phyloP scores from a whole-genome alignment of 2,797 vertebrate genomes.

The Acrossocheilus wenchowensis region DNA sequence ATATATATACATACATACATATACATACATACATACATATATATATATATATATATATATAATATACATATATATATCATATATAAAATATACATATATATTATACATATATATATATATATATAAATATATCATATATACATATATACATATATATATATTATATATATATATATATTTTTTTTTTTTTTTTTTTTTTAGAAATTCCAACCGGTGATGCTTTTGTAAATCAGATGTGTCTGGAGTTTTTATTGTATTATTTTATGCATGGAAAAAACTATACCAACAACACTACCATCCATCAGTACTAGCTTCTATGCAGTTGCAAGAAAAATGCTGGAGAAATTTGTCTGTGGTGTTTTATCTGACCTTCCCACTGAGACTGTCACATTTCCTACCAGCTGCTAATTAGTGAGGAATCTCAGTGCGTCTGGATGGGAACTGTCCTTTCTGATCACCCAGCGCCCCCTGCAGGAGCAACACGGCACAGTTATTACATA shows the following conservation, averaged over 20 bases:
- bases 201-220: too few species aligned
- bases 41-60: too few species aligned
- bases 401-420: neutral
- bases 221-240: neutral
- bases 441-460: neutral
- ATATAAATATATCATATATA: too few species aligned
- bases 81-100: too few species aligned
- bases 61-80: too few species aligned
- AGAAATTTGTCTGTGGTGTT: neutral
- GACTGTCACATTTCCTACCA: neutral
- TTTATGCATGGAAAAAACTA: neutral
- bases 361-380: neutral
- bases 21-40: too few species aligned
- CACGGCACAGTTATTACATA: neutral
- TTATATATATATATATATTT: too few species aligned
- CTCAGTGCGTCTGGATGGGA: neutral
- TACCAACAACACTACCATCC: neutral
- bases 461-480: slow-evolving; percentile 1
- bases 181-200: too few species aligned
- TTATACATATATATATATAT: too few species aligned
- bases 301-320: neutral
- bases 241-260: neutral
- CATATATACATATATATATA: too few species aligned
- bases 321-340: too few species aligned
- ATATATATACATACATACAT: too few species aligned